A percentile compares a stretch with the other conserved stretches of the same genome.
phyloP scores from a whole-genome alignment of 2,888 invertebrate species.

The Halictus ligatus region DNA sequence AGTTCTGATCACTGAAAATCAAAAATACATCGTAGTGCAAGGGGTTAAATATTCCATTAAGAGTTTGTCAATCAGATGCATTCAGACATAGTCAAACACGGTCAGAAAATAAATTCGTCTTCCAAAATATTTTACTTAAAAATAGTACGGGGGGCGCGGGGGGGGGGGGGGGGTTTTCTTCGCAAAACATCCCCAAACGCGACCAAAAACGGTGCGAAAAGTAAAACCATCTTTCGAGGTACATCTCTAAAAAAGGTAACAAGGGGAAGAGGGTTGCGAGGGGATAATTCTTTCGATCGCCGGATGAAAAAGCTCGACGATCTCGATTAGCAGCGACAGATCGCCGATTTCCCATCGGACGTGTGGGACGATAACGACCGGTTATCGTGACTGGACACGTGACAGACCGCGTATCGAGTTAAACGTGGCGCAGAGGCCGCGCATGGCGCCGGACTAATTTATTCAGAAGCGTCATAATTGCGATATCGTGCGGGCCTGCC shows the following conservation, averaged over 20 bases:
- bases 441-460: slow-evolving; percentile 73
- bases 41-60: too few relatives aligned
- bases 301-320: background rate
- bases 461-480: slow-evolving; percentile 80
- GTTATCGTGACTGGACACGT: slow-evolving; percentile 13
- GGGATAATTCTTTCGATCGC: background rate
- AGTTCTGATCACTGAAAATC: too few relatives aligned
- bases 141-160: too few relatives aligned
- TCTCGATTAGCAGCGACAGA: background rate
- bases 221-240: background rate
- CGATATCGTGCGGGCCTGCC: slow-evolving; percentile 76
- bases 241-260: background rate
- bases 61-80: background rate
- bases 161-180: too few relatives aligned
- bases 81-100: background rate
- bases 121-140: too few relatives aligned
- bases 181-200: too few relatives aligned
- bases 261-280: too few relatives aligned
- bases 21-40: too few relatives aligned
- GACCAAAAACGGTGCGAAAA: background rate
- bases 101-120: background rate
- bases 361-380: background rate
- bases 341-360: slow-evolving; percentile 19
- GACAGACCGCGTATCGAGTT: slow-evolving; percentile 45
- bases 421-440: slow-evolving; percentile 34